Evolutionary conservation across 2,113 vertebrate species (phyloP).

Genomic region (Ivindomyrus marchei): DNA sequence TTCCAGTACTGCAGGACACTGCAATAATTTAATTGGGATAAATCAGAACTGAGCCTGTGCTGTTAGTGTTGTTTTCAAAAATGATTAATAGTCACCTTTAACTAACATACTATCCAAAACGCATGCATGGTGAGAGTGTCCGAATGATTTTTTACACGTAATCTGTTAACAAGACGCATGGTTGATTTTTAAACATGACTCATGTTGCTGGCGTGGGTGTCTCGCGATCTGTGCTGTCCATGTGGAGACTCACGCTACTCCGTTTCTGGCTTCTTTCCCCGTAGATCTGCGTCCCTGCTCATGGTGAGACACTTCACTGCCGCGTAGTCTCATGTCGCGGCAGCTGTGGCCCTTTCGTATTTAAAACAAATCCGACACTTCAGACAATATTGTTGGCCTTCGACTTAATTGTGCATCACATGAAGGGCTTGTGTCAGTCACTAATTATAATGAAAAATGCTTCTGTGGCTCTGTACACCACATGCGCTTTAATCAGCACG

Average conservation of each 20-base stretch:
- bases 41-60: neutral
- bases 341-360: neutral
- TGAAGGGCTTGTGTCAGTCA: neutral
- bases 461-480: neutral
- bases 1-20: neutral
- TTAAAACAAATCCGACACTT: neutral
- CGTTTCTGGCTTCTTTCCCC: neutral
- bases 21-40: neutral
- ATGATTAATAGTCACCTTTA: neutral
- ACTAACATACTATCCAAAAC: neutral
- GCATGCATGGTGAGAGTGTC: neutral
- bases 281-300: neutral
- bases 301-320: neutral
- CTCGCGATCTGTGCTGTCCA: neutral
- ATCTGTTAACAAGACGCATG: neutral
- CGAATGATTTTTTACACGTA: neutral
- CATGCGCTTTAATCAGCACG: neutral
- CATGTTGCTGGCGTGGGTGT: conserved; percentile 10
- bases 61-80: neutral
- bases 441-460: neutral
- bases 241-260: neutral
- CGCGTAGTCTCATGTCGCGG: neutral
- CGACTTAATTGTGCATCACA: neutral
- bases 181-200: neutral
- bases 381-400: neutral